phyloP scores from a whole-genome alignment of 2,888 invertebrate genomes.

The Sussaba pulchella region DNA sequence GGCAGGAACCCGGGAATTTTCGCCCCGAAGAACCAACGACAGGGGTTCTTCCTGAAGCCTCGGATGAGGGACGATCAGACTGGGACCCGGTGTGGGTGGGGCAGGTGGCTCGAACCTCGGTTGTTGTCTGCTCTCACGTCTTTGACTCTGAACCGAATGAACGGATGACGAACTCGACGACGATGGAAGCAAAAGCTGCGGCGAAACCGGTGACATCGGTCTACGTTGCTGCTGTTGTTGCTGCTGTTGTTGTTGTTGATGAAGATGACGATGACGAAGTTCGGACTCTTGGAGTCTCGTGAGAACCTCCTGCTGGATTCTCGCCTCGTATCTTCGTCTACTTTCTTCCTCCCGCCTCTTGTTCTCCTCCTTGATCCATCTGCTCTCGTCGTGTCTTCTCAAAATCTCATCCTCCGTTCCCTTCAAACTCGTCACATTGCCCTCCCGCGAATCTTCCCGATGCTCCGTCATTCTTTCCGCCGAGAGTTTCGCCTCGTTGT shows the following conservation, averaged over 20 bases:
- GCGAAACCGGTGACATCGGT: conserved; percentile 47
- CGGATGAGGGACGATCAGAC: conserved; percentile 56
- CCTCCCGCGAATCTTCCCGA: conserved; percentile 48
- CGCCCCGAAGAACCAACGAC: conserved; percentile 86
- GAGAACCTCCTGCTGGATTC: conserved; percentile 73
- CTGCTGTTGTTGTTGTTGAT: conserved; percentile 38
- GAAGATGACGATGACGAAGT: conserved; percentile 45
- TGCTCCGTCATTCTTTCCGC: conserved; percentile 7
- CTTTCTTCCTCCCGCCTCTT: conserved; percentile 60
- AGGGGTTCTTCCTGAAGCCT: conserved; percentile 87
- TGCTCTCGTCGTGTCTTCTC: conserved; percentile 38
- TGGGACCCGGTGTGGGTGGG: conserved; percentile 70
- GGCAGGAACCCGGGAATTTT: conserved; percentile 85
- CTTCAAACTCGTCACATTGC: conserved; percentile 14
- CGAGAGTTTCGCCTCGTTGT: conserved; percentile 63
- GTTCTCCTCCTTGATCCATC: conserved; percentile 65
- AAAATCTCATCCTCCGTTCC: conserved; percentile 26
- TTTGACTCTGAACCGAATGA: conserved; percentile 56
- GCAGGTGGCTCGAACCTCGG: conserved; percentile 69
- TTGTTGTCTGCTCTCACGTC: conserved; percentile 71
- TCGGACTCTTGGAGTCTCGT: conserved; percentile 70
- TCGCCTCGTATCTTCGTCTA: conserved; percentile 65
- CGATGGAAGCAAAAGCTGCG: conserved; percentile 30
- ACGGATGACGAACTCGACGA: conserved; percentile 59
- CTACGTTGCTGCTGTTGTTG: conserved; percentile 45